Conservation (phyloP, 2,888 invertebrate species). For the Drosophila hamatofila region DNA sequence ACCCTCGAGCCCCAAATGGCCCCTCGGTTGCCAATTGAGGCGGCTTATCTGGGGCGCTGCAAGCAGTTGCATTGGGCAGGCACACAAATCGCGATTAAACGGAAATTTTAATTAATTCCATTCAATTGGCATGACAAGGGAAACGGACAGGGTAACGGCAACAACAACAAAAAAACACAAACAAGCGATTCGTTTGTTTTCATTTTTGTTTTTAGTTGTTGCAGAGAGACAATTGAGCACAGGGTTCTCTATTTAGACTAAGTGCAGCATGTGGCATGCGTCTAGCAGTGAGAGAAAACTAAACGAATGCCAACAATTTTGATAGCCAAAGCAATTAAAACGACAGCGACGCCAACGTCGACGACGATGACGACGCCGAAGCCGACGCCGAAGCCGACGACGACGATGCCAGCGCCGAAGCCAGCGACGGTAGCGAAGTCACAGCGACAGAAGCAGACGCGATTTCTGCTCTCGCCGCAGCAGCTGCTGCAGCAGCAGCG, state of each 20-base stretch:
- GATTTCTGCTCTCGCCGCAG: constrained; percentile 82
- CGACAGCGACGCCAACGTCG: constrained; percentile 24
- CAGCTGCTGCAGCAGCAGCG: constrained; percentile 78
- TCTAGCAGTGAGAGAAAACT: constrained; percentile 38
- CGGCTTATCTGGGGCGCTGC: constrained; percentile 56
- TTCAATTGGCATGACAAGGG: constrained; percentile 63
- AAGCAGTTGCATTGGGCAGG: constrained; percentile 46
- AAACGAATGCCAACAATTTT: constrained; percentile 69
- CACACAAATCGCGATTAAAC: constrained; percentile 65
- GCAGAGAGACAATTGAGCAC: constrained; percentile 55
- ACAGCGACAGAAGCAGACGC: constrained; percentile 83
- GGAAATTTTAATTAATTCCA: constrained; percentile 82
- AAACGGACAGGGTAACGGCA: not conserved
- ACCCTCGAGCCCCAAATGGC: constrained; percentile 5
- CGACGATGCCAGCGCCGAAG: constrained; percentile 28
- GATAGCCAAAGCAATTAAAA: constrained; percentile 61
- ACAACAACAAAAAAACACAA: constrained; percentile 1
- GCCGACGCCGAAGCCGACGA: constrained; percentile 15
- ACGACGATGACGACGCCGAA: not conserved
- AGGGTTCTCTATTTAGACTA: constrained; percentile 51
- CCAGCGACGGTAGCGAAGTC: constrained; percentile 54
- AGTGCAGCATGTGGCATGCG: constrained; percentile 62
- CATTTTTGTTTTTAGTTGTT: constrained; percentile 4
- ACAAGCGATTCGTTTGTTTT: constrained; percentile 67
- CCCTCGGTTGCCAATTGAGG: constrained; percentile 13